These are phyloP conservation scores for Clarias gariepinus DNA, from an alignment of 2,113 vertebrate genomes.

Conservation along the genomic window DNA sequence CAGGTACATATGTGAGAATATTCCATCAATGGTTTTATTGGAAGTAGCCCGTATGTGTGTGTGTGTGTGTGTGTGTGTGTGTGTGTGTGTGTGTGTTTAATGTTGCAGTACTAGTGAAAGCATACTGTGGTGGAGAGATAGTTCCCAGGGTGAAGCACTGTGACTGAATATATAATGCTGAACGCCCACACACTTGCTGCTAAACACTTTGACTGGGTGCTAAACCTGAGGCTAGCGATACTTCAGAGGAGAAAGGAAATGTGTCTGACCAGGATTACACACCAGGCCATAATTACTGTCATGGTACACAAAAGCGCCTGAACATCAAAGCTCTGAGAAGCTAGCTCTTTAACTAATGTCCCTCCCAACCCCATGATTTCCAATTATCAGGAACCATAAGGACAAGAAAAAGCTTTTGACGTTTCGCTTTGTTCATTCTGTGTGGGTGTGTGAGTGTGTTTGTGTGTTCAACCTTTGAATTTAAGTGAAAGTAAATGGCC, in stretches of 20 bases:
- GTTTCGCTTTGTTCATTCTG: slow-evolving; percentile 26
- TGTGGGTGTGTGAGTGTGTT: background rate
- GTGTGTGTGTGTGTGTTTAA: slow-evolving; percentile 12
- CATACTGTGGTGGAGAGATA: slow-evolving; percentile 69
- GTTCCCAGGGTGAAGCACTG: slow-evolving; percentile 64
- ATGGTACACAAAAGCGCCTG: slow-evolving; percentile 46
- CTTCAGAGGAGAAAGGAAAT: slow-evolving; percentile 67
- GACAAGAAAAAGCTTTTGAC: slow-evolving; percentile 38
- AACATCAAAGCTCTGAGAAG: slow-evolving; percentile 60
- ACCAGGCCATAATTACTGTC: slow-evolving; percentile 66
- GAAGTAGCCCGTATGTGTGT: background rate
- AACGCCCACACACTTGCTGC: slow-evolving; percentile 64
- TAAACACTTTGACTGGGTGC: slow-evolving; percentile 67
- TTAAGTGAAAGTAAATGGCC: slow-evolving; percentile 11
- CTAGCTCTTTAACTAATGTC: slow-evolving; percentile 27
- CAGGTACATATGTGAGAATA: background rate
- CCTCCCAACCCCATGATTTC: background rate
- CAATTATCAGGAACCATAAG: slow-evolving; percentile 25
- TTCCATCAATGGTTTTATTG: background rate
- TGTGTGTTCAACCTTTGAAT: slow-evolving; percentile 7
- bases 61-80: background rate
- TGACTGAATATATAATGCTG: slow-evolving; percentile 73
- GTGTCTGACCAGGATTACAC: slow-evolving; percentile 69
- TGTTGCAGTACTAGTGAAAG: background rate
- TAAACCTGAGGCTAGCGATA: slow-evolving; percentile 67